These are phyloP conservation scores for Aldabrachelys gigantea DNA, from an alignment of 2,113 vertebrate genomes.

Conservation along the genomic window DNA sequence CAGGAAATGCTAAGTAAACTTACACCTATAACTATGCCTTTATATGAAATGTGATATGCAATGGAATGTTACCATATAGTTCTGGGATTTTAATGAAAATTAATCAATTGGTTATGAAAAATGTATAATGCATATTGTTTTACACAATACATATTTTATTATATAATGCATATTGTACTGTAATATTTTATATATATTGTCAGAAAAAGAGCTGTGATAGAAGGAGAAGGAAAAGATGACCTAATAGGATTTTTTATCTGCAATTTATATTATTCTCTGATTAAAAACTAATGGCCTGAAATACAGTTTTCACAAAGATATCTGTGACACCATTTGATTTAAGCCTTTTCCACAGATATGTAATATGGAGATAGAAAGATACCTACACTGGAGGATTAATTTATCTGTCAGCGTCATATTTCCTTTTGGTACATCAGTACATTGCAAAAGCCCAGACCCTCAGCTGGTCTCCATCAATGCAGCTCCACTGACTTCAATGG, in stretches of 20 bases:
- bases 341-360: constrained; percentile 33
- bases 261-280: neutral
- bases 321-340: constrained; percentile 4
- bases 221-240: neutral
- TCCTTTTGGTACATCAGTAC: neutral
- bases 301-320: constrained; percentile 7
- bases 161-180: neutral
- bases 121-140: fast-evolving
- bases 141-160: neutral
- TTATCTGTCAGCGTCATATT: constrained; percentile 9
- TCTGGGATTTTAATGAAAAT: neutral
- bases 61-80: neutral
- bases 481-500: neutral
- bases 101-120: neutral
- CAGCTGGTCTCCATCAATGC: neutral
- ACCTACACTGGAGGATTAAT: constrained; percentile 17
- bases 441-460: neutral
- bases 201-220: neutral
- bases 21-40: neutral
- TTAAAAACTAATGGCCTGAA: neutral
- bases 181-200: neutral
- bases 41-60: neutral
- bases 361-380: constrained; percentile 24
- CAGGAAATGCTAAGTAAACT: neutral
- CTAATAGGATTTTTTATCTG: neutral